Evolutionary conservation across 2,797 vertebrate genomes (phyloP).

Genomic region (Melopsittacus undulatus): DNA sequence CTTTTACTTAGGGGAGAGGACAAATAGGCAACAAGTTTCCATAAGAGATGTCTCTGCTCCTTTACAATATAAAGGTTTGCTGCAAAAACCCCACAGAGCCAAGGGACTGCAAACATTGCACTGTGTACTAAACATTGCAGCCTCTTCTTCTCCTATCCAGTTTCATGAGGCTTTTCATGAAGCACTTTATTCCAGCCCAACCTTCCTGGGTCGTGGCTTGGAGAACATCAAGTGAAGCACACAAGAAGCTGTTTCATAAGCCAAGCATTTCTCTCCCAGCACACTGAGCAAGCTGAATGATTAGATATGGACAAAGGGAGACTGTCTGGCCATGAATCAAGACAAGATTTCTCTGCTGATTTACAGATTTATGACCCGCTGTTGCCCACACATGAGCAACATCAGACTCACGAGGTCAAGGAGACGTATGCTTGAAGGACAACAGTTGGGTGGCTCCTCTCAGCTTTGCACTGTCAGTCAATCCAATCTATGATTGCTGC

Average conservation of each 20-base stretch:
- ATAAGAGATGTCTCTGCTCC: neutral
- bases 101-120: neutral
- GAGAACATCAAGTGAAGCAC: neutral
- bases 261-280: neutral
- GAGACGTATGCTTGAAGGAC: conserved; percentile 5
- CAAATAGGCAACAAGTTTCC: neutral
- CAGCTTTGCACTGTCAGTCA: neutral
- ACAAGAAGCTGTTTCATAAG: neutral
- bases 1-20: neutral
- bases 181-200: neutral
- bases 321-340: neutral
- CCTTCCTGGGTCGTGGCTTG: neutral
- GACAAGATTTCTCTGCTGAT: neutral
- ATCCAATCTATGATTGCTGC: neutral
- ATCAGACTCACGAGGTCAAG: neutral
- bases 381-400: neutral
- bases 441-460: neutral
- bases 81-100: neutral
- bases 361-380: neutral
- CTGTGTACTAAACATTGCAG: neutral
- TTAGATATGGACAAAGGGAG: neutral
- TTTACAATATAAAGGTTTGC: neutral
- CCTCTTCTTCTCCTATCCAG: neutral
- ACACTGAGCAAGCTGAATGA: neutral
- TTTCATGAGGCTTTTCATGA: neutral